Conservation (phyloP, 2,888 invertebrate genomes). For the Torymus aiolomorphi region DNA sequence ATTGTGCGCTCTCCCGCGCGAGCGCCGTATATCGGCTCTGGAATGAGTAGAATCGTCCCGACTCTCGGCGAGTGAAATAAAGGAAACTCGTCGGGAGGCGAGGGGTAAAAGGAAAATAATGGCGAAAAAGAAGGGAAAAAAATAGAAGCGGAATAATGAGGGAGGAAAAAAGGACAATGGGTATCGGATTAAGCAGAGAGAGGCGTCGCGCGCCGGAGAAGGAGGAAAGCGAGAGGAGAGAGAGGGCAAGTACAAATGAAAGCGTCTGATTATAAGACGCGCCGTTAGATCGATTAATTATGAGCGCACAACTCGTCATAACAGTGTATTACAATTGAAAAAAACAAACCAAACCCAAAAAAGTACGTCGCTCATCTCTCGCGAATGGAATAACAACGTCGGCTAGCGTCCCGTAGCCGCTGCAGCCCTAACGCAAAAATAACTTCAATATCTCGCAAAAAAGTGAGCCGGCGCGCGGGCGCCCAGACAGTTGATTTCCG, state of each 20-base stretch:
- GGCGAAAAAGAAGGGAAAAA: constrained; percentile 11
- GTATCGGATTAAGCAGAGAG: constrained; percentile 51
- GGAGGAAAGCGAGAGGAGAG: constrained; percentile 18
- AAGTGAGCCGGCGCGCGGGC: too few species aligned
- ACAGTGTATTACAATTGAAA: too few species aligned
- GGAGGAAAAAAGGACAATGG: constrained; percentile 38
- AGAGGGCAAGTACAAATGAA: constrained; percentile 16
- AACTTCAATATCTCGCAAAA: too few species aligned
- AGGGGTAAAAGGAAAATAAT: constrained; percentile 32
- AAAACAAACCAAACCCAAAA: not conserved
- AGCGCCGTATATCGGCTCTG: too few species aligned
- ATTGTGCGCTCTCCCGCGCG: too few species aligned
- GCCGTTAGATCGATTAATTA: constrained; percentile 53
- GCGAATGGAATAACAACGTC: not conserved
- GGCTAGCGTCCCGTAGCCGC: too few species aligned
- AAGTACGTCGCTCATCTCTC: not conserved
- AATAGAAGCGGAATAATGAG: constrained; percentile 33
- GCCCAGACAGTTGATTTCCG: too few species aligned
- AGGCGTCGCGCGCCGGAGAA: constrained; percentile 10
- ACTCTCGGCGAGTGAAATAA: constrained; percentile 44
- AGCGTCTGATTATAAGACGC: constrained; percentile 47
- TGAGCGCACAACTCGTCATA: constrained; percentile 1
- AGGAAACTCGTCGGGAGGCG: constrained; percentile 43
- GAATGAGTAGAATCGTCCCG: constrained; percentile 46
- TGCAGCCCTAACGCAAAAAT: too few species aligned